Base-by-base conservation (phyloP, 1,140 invertebrate genomes). In the Holotrichia oblita region DNA sequence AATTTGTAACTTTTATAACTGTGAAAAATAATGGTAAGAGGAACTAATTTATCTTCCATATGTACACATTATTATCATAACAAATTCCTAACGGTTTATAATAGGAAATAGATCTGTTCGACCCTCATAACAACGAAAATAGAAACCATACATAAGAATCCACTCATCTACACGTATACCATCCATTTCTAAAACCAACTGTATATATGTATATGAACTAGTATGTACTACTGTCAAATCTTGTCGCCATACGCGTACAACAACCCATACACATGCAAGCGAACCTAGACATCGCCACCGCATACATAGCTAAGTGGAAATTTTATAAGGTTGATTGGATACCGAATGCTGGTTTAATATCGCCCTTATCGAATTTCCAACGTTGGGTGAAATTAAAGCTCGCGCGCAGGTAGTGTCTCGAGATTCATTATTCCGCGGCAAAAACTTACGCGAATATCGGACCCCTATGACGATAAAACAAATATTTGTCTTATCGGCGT, bases 101-200 rank as follows among this genome's bases (percentile, higher is more conserved):
- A 55, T 55, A 55, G n/a, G 14, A 7, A 55, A n/a, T 14, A 17
- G 14, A 55, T 55, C n/a, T 55, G 6, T 55, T 55, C n/a, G 14
- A 55, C 48, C 48, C 48, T 55, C 48, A 55, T 55, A 55, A n/a
- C n/a, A n/a, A 55, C 48, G 48, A 14, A 55, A n/a, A n/a, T 55
- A 55, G 48, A 55, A 55, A 55, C 17, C 14, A 17, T 14, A 55
- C 17, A 14, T 17, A 14, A 55, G n/a, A 17, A 55, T 55, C n/a
- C n/a, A 17, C 17, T 14, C 48, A 17, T n/a, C 12, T n/a, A 55
- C 1, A 34, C 27, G 27, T 34, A 55, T 17, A 17, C n/a, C n/a
- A 17, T 55, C 48, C 14, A 55, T 17, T 17, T 55, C n/a, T 34
- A 34, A 34, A 17, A 17, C 17, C 1, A 55, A 20, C 48, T 7